phyloP scores from a whole-genome alignment of 2,113 vertebrate species.

The Nyctibius bracteatus region DNA sequence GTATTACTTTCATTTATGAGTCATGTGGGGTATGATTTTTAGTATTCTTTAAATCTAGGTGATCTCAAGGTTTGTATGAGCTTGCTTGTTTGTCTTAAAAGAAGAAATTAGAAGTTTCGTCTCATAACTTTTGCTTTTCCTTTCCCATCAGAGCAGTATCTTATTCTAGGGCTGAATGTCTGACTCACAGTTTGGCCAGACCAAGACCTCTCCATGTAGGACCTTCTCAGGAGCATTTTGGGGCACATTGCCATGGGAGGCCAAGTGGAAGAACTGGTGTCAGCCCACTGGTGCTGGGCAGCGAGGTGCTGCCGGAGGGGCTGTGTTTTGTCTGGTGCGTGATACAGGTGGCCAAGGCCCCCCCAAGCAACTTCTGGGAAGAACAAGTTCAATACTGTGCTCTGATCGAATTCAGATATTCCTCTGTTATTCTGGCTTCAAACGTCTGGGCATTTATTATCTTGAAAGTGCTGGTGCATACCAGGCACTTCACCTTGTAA shows the following conservation, averaged over 20 bases:
- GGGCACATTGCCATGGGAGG: not conserved
- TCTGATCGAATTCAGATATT: not conserved
- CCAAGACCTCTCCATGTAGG: too few relatives aligned
- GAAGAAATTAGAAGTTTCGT: not conserved
- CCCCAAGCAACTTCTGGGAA: not conserved
- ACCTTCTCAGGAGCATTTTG: not conserved
- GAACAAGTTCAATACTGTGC: not conserved
- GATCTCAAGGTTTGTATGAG: not conserved
- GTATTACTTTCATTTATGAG: not conserved
- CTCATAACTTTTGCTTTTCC: not conserved
- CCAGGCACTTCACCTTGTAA: not conserved
- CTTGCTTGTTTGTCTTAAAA: not conserved
- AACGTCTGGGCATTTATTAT: not conserved
- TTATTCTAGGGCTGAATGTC: not conserved
- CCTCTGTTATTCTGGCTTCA: not conserved
- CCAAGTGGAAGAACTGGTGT: not conserved
- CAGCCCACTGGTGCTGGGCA: too few relatives aligned
- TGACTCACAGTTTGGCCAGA: not conserved
- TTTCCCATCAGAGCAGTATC: not conserved
- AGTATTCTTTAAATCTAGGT: not conserved
- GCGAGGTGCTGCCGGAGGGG: not conserved
- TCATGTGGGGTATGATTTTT: not conserved
- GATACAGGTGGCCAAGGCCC: fast-evolving
- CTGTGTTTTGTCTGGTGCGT: not conserved
- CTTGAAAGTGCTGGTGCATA: not conserved